Evolutionary conservation across 2,888 invertebrate genomes (phyloP), one percentile per base, ranked within the genome.

Genomic region (Eupsilia transversa): DNA sequence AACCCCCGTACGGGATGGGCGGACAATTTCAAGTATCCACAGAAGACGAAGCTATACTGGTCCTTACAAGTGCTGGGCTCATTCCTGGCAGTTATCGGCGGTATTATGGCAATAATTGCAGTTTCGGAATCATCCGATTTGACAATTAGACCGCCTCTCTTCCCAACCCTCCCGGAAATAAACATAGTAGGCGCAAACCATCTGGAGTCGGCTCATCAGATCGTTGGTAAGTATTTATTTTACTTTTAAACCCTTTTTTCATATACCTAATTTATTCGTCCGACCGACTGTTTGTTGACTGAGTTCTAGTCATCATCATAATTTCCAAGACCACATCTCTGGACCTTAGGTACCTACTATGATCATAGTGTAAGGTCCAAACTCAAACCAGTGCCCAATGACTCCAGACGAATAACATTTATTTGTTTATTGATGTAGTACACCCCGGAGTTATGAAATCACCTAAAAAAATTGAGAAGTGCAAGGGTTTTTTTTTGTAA

Each of bases 41-140:
- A 92, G 2, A 93, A 93, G 81, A 92, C 81, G 68, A 72, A 80
- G 2, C 67, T 91, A 0, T 94, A 94, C 74, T 90, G 89, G 83
- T 43, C 89, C 2, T 74, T 95, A 86, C 95, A 95, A 78, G 82
- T 94, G 0, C 17, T 87, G 3, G 95, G 94, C 3, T 91, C 94
- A 0, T 27, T 82, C 4, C 67, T 94, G 0, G 94, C 93, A 0
- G 86, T 94, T 0, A 49, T 85, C 41, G 94, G 94, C 1, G 89
- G 91, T 52, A 77, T 88, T 38, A 69, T 93, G 23, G 87, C 86
- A 65, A 87, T 94, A 1, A 27, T 68, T 3, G 82, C 20, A 9
- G 43, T 88, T 52, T 2, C 72, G 0, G 27, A 63, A 30, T 9
- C 0, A 35, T 5, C 0, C 0, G 3, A 30, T 0, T 59, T 9